phyloP scores from a whole-genome alignment of 2,113 vertebrate species.

The Spea multiplicata region DNA sequence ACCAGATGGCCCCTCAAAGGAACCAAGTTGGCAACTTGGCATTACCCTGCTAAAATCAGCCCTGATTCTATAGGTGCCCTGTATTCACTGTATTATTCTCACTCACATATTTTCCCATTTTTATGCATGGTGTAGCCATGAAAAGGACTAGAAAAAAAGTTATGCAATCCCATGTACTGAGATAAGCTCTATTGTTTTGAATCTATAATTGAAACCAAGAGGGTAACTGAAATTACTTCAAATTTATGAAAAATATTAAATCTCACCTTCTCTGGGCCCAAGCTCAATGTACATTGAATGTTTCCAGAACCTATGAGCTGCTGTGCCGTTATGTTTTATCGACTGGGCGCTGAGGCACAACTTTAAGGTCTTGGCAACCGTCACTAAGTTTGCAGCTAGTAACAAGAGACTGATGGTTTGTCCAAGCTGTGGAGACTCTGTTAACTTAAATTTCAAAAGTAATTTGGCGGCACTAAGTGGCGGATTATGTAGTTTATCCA shows the following conservation, averaged over 20 bases:
- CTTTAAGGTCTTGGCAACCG: slow-evolving; percentile 54
- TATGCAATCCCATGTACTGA: too few relatives aligned
- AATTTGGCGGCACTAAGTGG: slow-evolving; percentile 44
- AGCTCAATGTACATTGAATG: slow-evolving; percentile 55
- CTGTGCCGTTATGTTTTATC: slow-evolving; percentile 56
- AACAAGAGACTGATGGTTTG: slow-evolving; percentile 57
- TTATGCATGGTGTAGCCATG: too few relatives aligned
- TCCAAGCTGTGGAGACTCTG: slow-evolving; percentile 54
- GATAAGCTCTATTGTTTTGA: too few relatives aligned
- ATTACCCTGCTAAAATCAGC: too few relatives aligned
- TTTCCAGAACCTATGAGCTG: slow-evolving; percentile 58
- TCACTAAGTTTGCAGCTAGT: slow-evolving; percentile 51
- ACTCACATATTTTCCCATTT: too few relatives aligned
- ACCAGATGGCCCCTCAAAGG: too few relatives aligned
- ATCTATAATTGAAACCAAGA: too few relatives aligned
- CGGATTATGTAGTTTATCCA: background rate
- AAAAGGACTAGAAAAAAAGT: too few relatives aligned
- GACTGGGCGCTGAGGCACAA: slow-evolving; percentile 59
- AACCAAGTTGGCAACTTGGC: too few relatives aligned
- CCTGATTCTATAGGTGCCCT: too few relatives aligned
- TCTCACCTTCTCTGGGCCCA: slow-evolving; percentile 56
- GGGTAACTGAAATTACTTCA: too few relatives aligned
- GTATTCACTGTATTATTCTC: too few relatives aligned
- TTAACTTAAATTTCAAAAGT: slow-evolving; percentile 54
- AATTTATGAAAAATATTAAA: background rate